Base-by-base conservation (phyloP, 2,888 invertebrate species). In the Pyrochroa serraticornis region DNA sequence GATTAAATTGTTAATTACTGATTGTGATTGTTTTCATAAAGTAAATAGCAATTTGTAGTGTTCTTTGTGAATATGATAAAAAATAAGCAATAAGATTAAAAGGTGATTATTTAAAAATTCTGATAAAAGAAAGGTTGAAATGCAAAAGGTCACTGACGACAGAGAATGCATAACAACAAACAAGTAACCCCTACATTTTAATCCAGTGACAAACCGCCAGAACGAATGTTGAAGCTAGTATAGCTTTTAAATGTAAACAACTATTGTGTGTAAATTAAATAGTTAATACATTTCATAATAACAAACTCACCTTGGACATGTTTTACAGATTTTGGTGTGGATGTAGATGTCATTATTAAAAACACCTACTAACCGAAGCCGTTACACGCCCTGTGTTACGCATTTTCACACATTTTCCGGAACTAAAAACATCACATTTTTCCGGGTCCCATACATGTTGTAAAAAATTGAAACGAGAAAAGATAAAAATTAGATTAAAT, bases 281-380 rank as follows among this genome's bases (percentile, higher is more conserved):
- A 10, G 9, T 37, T 34, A 44, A 7, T 10, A 31, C 31, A 42
- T 22, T 22, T 22, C 22, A 22, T 22, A 50, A 12, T 31, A 55
- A 45, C 35, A 38, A 49, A 72, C 75, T 71, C 74, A 81, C 80
- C 80, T 75, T 77, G 75, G 64, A 71, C 79, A 79, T 80, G 75
- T 77, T 80, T 81, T 50, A 76, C 78, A 48, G 76, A 71, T 77
- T 80, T 80, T 67, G 80, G 75, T 70, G 78, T 78, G 63, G 79
- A 76, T 71, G 54, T 59, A 38, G 59, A 59, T 57, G 80, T 79
- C 80, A 81, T 81, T 71, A 71, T 78, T 73, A 72, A 69, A 65
- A 71, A 70, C 68, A 72, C 67, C 70, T 65, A 68, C 43, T 39
- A 41, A 14, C 34, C 22, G 22, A 49, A 45, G 43, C 12, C 39